phyloP scores from a whole-genome alignment of 2,113 vertebrate species.

The Amphiprion ocellaris region DNA sequence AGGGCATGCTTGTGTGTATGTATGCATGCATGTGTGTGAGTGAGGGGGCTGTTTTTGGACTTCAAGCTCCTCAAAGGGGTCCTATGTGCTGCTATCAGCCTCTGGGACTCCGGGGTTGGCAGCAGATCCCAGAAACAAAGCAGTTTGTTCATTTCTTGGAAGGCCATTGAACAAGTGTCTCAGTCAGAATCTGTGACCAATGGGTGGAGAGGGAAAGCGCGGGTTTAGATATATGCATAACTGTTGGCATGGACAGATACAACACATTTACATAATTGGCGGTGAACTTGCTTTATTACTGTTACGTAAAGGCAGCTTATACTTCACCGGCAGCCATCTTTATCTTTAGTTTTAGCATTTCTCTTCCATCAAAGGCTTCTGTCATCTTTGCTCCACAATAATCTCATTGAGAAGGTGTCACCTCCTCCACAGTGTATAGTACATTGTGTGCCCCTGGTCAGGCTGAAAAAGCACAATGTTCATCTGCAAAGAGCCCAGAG shows the following conservation, averaged over 20 bases:
- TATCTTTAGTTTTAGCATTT: background rate
- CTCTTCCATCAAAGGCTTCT: background rate
- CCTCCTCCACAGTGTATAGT: conserved; percentile 30
- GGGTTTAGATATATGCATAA: conserved; percentile 40
- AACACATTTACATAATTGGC: conserved; percentile 23
- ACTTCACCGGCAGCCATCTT: background rate
- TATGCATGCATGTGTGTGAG: conserved; percentile 50
- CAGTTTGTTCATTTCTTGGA: conserved; percentile 82
- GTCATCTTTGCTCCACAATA: conserved; percentile 15
- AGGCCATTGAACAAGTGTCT: conserved; percentile 73
- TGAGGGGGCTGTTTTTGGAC: conserved; percentile 73
- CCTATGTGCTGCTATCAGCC: conserved; percentile 78
- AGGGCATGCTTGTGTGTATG: conserved; percentile 37
- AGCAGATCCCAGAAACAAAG: conserved; percentile 75
- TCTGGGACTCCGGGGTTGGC: conserved; percentile 75
- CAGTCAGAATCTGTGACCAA: conserved; percentile 63
- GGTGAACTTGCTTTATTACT: background rate
- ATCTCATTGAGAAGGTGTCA: conserved; percentile 47
- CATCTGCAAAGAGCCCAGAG: conserved; percentile 23
- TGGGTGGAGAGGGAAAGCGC: conserved; percentile 39
- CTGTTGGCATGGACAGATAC: conserved; percentile 15
- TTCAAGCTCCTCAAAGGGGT: conserved; percentile 71
- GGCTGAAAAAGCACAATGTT: conserved; percentile 30
- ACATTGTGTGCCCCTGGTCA: conserved; percentile 23
- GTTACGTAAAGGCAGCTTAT: conserved; percentile 4